These are phyloP conservation scores for Eupelmus urozonus DNA, from an alignment of 2,888 invertebrate genomes.

Conservation along the genomic window DNA sequence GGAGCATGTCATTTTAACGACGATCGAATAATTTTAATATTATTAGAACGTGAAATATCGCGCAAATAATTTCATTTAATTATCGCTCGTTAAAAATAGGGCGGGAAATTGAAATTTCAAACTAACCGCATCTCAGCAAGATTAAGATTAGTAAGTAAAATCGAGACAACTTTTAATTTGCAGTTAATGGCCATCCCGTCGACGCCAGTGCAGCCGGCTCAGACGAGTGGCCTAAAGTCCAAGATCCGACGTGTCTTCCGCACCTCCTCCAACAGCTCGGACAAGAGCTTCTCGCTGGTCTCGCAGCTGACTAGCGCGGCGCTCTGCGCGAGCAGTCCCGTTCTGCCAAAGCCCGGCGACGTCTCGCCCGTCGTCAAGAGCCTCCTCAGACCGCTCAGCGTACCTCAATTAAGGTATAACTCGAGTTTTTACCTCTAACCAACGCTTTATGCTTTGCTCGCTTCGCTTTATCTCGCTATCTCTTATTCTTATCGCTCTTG, in stretches of 20 bases:
- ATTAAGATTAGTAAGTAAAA: too few relatives aligned
- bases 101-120: too few relatives aligned
- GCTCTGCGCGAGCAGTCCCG: constrained; percentile 81
- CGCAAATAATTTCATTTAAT: too few relatives aligned
- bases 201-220: constrained; percentile 59
- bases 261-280: constrained; percentile 78
- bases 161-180: not conserved
- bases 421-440: constrained; percentile 38
- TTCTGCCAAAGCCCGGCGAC: constrained; percentile 78
- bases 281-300: constrained; percentile 79
- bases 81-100: too few relatives aligned
- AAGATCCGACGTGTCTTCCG: constrained; percentile 81
- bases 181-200: constrained; percentile 61
- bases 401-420: constrained; percentile 78
- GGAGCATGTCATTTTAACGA: too few relatives aligned
- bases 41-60: too few relatives aligned
- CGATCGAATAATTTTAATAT: too few relatives aligned
- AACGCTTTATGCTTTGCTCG: not conserved
- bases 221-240: constrained; percentile 78
- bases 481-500: not conserved
- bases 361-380: constrained; percentile 80
- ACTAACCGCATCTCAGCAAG: too few relatives aligned
- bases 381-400: constrained; percentile 80
- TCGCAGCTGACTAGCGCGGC: constrained; percentile 81
- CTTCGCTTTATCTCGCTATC: not conserved